phyloP scores from a whole-genome alignment of 2,888 invertebrate genomes.

The Pollenia griseotomentosa region DNA sequence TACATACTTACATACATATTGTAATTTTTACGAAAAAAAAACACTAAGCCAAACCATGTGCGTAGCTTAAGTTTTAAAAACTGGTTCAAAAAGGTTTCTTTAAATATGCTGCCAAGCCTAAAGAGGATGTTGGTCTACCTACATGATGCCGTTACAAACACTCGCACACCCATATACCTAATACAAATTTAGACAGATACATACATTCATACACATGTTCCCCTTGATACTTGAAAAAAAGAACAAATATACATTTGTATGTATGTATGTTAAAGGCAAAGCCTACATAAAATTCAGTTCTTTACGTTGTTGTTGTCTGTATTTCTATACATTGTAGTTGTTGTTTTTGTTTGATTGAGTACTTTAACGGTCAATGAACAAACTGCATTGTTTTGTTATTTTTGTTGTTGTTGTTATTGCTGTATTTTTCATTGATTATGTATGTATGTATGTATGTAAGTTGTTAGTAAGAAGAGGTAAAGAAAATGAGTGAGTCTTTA shows the following conservation, averaged over 20 bases:
- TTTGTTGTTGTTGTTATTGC: slow-evolving; percentile 23
- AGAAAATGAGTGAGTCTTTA: neutral
- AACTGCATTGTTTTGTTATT: slow-evolving; percentile 48
- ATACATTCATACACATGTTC: neutral
- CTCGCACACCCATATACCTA: slow-evolving; percentile 6
- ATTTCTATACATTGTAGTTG: neutral
- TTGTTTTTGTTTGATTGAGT: slow-evolving; percentile 46
- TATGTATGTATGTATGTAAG: neutral
- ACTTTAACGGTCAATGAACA: slow-evolving; percentile 70
- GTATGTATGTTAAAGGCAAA: neutral
- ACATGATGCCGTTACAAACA: slow-evolving; percentile 13
- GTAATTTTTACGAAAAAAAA: slow-evolving; percentile 6
- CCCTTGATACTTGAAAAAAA: slow-evolving; percentile 9
- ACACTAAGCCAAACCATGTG: slow-evolving; percentile 41
- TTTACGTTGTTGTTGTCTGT: neutral
- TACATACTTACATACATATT: neutral
- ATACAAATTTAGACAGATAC: neutral
- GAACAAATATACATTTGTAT: neutral
- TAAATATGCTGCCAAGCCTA: slow-evolving; percentile 40
- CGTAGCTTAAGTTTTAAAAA: slow-evolving; percentile 53
- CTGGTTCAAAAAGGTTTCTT: slow-evolving; percentile 63
- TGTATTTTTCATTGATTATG: neutral
- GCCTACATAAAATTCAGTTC: slow-evolving; percentile 28
- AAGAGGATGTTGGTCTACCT: slow-evolving; percentile 64
- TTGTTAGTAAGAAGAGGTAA: neutral